Conservation (phyloP, 2,113 vertebrate species). For the Mesembrinibis cayennensis region DNA sequence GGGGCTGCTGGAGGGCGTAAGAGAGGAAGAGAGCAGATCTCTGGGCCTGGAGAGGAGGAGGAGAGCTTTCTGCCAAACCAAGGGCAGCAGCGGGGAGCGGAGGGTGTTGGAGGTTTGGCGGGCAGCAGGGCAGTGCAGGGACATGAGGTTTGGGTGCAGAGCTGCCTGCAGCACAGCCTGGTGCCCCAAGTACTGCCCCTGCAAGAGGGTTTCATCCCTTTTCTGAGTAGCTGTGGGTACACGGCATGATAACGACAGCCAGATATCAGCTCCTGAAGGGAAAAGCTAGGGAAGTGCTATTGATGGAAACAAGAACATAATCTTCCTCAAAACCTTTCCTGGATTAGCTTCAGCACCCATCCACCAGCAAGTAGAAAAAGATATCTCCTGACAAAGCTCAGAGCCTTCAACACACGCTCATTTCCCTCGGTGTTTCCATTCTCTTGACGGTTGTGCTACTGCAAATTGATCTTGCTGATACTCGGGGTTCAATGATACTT, state of each 20-base stretch:
- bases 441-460: rapidly evolving
- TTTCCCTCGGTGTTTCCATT: background rate
- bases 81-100: background rate
- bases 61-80: background rate
- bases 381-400: background rate
- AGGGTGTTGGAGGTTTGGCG: background rate
- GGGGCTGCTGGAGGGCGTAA: background rate
- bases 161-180: background rate
- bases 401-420: background rate
- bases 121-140: background rate
- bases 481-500: background rate
- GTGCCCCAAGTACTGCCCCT: background rate
- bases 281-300: background rate
- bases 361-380: background rate
- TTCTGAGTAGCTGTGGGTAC: background rate
- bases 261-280: background rate
- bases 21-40: background rate
- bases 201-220: background rate
- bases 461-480: background rate
- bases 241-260: background rate
- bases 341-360: background rate
- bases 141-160: background rate
- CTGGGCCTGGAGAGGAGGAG: background rate
- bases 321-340: background rate
- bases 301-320: background rate